Base-by-base conservation (phyloP, 1,140 invertebrate species). In the Orius laevigatus region DNA sequence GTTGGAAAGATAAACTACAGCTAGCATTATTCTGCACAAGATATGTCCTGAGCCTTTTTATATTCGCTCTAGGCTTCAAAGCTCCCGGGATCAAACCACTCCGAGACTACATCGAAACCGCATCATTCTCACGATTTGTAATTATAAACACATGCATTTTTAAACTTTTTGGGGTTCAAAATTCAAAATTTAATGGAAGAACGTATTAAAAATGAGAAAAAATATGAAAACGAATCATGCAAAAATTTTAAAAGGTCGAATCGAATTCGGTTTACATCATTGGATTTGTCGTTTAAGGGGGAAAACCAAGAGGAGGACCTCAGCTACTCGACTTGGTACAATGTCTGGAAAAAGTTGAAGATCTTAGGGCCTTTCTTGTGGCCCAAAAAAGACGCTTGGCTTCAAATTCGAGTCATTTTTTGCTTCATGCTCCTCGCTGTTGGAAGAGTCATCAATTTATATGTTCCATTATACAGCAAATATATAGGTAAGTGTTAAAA, bases 391-490 rank as follows among this genome's bases (percentile, higher is more conserved):
- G 78, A 78, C 62, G 42, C 69, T 2, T 58, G 70, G 1, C 69
- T 97, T 5, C 92, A 97, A 63, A 53, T 88, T 0, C 69, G 80
- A 48, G 90, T 98, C 1, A 41, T 93, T 3, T 62, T 90, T 49
- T 97, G 92, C 64, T 73, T 97, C 20, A 10, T 74, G 0, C 65
- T 90, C 10, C 70, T 98, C 9, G 60, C 76, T 10, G 71, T 66
- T 19, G 93, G 91, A 15, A 72, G 94, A 59, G 75, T 79, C n/a
- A 81, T 91, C 44, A 98, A 96, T 71, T 67, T 97, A 11, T 89
- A 81, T 65, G 85, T 95, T 25, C 93, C 91, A 34, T 79, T 97
- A 59, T 95, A 92, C 66, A 89, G 81, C 65, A 92, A 91, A 67
- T 70, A 77, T 56, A 94, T 98, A 60, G 66, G 60, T 54, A 57